phyloP scores from a whole-genome alignment of 2,113 vertebrate genomes.

The Syngnathus typhle region DNA sequence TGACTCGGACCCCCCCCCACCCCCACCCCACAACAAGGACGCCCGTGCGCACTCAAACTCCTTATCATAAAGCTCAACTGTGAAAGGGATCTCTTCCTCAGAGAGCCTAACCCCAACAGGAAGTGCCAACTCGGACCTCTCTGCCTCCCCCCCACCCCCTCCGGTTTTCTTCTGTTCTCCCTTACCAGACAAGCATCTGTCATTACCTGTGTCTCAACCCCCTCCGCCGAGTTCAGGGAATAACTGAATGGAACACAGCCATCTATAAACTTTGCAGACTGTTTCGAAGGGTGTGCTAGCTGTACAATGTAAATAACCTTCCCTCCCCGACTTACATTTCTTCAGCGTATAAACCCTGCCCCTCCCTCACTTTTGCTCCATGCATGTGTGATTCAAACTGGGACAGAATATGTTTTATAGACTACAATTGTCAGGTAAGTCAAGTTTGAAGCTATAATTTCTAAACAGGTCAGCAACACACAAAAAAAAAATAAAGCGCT shows the following conservation, averaged over 20 bases:
- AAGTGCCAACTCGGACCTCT: slow-evolving; percentile 46
- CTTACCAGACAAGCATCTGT: slow-evolving; percentile 75
- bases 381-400: slow-evolving; percentile 74
- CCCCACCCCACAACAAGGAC: background rate
- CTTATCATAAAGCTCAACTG: background rate
- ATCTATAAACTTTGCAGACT: slow-evolving; percentile 80
- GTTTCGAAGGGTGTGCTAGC: slow-evolving; percentile 76
- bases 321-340: too few relatives aligned
- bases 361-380: slow-evolving; percentile 72
- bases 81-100: slow-evolving; percentile 18
- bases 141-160: slow-evolving; percentile 38
- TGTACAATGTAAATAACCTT: slow-evolving; percentile 74
- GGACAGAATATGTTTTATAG: slow-evolving; percentile 73
- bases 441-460: slow-evolving; percentile 70
- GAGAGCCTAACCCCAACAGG: slow-evolving; percentile 45
- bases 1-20: background rate
- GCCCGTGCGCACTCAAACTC: background rate
- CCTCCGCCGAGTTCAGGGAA: slow-evolving; percentile 74
- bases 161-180: slow-evolving; percentile 36
- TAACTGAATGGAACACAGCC: slow-evolving; percentile 80
- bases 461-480: slow-evolving; percentile 27
- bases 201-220: slow-evolving; percentile 74
- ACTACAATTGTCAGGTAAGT: slow-evolving; percentile 78
- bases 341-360: slow-evolving; percentile 35
- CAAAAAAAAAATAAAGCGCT: slow-evolving; percentile 53